Evolutionary conservation across 1,140 invertebrate genomes (phyloP).

Genomic region (Cydia amplana): DNA sequence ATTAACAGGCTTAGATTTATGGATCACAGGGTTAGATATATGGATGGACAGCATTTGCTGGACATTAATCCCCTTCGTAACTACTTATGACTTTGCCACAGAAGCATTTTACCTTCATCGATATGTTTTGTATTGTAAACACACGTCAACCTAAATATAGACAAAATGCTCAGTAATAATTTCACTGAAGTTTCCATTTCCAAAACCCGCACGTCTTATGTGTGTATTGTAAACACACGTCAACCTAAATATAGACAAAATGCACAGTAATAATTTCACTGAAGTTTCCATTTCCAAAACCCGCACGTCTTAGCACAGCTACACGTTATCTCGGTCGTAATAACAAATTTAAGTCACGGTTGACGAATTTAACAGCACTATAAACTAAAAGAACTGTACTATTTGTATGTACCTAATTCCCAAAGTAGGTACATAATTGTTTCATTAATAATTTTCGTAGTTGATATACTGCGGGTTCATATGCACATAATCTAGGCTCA

Average conservation of each 20-base stretch:
- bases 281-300: not conserved
- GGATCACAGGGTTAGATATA: too few species aligned
- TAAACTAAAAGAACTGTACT: not conserved
- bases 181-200: not conserved
- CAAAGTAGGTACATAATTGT: not conserved
- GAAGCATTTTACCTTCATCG: not conserved
- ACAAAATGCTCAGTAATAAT: not conserved
- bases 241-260: not conserved
- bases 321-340: not conserved
- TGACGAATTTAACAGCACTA: not conserved
- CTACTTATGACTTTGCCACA: too few species aligned
- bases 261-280: not conserved
- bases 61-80: too few species aligned
- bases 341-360: not conserved
- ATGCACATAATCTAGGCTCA: too few species aligned
- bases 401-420: not conserved
- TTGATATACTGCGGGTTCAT: too few species aligned
- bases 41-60: too few species aligned
- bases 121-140: not conserved
- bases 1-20: not conserved
- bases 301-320: not conserved
- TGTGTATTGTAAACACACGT: not conserved
- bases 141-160: not conserved
- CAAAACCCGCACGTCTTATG: too few species aligned
- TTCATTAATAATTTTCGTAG: not conserved